These are phyloP conservation scores for Myotis vivesi DNA, from an alignment of 2,797 vertebrate species.

Conservation along the genomic window DNA sequence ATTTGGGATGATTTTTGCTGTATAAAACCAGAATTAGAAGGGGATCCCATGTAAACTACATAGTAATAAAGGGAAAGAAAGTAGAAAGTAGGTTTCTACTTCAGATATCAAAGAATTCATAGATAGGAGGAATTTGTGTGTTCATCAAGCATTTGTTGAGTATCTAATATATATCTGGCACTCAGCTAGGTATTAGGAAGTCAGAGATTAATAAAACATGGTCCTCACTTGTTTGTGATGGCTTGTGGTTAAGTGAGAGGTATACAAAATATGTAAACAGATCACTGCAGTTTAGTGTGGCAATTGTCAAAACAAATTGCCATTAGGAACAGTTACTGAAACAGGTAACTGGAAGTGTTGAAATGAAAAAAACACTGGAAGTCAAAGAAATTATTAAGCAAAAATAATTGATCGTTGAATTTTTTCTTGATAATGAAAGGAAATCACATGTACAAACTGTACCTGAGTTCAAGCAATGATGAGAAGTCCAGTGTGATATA, in stretches of 20 bases:
- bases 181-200: not conserved
- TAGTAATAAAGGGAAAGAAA: not conserved
- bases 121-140: not conserved
- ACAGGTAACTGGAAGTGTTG: not conserved
- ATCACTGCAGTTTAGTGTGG: not conserved
- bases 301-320: not conserved
- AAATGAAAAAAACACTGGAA: not conserved
- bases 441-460: not conserved
- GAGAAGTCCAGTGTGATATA: not conserved
- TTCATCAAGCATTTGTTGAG: not conserved
- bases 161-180: not conserved
- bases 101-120: slow-evolving; percentile 5
- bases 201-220: not conserved
- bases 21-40: not conserved
- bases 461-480: not conserved
- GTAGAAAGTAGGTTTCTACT: not conserved
- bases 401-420: not conserved
- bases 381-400: not conserved
- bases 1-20: not conserved
- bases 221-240: not conserved
- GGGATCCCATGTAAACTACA: not conserved
- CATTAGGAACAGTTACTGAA: not conserved
- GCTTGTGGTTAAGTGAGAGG: not conserved
- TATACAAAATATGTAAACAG: not conserved
- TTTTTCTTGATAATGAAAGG: not conserved